These are phyloP conservation scores for Eudemis profundana DNA, from an alignment of 2,888 invertebrate species.

Conservation along the genomic window DNA sequence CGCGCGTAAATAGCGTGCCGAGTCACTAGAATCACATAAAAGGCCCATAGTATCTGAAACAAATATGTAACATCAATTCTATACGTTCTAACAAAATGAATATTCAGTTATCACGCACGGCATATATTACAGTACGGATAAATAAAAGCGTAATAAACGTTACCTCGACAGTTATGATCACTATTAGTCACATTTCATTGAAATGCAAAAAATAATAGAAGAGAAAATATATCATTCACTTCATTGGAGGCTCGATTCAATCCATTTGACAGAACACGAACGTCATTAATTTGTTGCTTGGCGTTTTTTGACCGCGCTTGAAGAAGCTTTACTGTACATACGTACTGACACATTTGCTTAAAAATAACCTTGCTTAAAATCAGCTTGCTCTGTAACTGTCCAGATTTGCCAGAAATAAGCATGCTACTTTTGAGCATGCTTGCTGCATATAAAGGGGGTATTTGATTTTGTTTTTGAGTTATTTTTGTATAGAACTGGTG, in stretches of 20 bases:
- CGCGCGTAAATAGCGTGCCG: slow-evolving; percentile 73
- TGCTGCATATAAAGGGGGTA: too few relatives aligned
- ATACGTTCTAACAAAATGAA: slow-evolving; percentile 62
- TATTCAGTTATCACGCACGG: slow-evolving; percentile 58
- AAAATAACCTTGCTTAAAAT: too few relatives aligned
- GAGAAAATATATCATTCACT: slow-evolving; percentile 56
- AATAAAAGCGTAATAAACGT: too few relatives aligned
- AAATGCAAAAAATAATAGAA: slow-evolving; percentile 56
- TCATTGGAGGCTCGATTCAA: slow-evolving; percentile 47
- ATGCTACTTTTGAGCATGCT: too few relatives aligned
- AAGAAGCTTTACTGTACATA: neutral
- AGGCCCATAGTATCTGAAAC: slow-evolving; percentile 80
- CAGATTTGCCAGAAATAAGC: too few relatives aligned
- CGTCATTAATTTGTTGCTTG: slow-evolving; percentile 34
- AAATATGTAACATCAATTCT: slow-evolving; percentile 51
- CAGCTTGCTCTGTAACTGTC: too few relatives aligned
- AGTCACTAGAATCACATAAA: slow-evolving; percentile 73
- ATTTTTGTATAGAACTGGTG: too few relatives aligned
- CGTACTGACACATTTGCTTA: too few relatives aligned
- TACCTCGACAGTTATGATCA: slow-evolving; percentile 62
- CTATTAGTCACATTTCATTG: slow-evolving; percentile 59
- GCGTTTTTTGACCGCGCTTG: slow-evolving; percentile 22
- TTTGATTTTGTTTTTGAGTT: too few relatives aligned
- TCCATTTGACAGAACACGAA: slow-evolving; percentile 36
- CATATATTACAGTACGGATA: slow-evolving; percentile 48